Evolutionary conservation across 2,113 vertebrate species (phyloP).

Genomic region (Oenanthe oenanthe): DNA sequence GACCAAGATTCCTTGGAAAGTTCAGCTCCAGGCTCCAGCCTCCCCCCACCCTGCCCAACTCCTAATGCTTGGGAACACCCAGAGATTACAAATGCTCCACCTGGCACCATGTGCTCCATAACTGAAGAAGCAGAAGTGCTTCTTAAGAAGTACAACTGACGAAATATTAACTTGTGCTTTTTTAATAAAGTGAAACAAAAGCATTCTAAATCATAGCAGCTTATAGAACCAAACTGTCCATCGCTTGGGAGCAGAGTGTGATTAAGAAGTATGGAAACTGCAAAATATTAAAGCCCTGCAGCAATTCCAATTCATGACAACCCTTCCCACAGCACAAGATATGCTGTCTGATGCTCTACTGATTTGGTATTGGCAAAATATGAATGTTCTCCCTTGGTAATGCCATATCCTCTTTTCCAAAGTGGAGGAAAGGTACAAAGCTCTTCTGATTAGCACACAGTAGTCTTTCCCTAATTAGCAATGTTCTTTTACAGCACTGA

Average conservation of each 20-base stretch:
- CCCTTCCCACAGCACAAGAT: not conserved
- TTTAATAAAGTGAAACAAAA: constrained; percentile 44
- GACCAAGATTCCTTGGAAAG: not conserved
- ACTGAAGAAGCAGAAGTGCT: not conserved
- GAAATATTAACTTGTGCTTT: constrained; percentile 47
- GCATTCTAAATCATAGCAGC: constrained; percentile 20
- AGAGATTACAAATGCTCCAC: not conserved
- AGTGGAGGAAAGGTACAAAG: not conserved
- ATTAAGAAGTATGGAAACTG: not conserved
- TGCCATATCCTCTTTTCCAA: not conserved
- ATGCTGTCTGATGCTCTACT: not conserved
- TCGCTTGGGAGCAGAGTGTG: not conserved
- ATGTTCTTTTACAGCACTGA: constrained; percentile 39
- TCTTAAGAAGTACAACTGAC: not conserved
- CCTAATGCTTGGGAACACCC: not conserved
- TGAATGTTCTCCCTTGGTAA: not conserved
- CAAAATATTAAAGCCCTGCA: constrained; percentile 2
- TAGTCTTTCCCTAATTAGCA: constrained; percentile 30
- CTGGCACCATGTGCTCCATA: fast-evolving
- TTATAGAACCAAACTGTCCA: constrained; percentile 10
- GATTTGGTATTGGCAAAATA: not conserved
- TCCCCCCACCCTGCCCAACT: fast-evolving
- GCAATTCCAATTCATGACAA: not conserved
- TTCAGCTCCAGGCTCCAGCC: not conserved
- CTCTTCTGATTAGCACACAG: not conserved